Conservation (phyloP, 2,113 vertebrate genomes). For the Catharus fuscescens region DNA sequence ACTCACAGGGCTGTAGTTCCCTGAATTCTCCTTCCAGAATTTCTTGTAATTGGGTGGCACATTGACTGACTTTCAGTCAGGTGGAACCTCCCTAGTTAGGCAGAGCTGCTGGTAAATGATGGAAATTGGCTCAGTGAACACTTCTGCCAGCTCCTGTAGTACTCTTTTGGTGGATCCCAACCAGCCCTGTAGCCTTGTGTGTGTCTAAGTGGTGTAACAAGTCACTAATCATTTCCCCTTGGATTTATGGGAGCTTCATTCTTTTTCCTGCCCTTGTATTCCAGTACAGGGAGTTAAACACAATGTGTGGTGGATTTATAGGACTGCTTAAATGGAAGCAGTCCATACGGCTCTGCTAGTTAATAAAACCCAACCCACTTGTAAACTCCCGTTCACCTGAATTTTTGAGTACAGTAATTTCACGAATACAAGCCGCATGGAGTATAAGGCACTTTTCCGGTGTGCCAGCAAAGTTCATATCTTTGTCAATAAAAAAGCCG, state of each 20-base stretch:
- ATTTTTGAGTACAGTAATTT: background rate
- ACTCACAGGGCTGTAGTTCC: background rate
- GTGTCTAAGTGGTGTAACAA: background rate
- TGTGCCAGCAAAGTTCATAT: no score
- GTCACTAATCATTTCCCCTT: background rate
- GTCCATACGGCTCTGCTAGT: background rate
- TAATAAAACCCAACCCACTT: background rate
- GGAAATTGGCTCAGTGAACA: background rate
- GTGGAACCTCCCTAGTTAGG: no score
- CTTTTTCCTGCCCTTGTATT: background rate
- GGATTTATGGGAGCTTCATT: background rate
- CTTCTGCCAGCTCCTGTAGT: background rate
- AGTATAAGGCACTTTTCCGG: no score
- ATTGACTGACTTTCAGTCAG: background rate
- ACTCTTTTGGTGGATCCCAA: background rate
- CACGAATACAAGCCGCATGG: no score
- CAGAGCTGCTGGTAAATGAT: background rate
- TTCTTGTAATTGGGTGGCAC: background rate
- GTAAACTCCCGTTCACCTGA: background rate
- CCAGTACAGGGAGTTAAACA: background rate
- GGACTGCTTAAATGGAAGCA: background rate
- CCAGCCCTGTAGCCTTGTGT: rapidly evolving
- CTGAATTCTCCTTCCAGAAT: background rate
- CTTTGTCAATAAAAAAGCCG: no score
- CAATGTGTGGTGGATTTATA: background rate